Conservation (phyloP, 2,888 invertebrate species). For the Carabus problematicus region DNA sequence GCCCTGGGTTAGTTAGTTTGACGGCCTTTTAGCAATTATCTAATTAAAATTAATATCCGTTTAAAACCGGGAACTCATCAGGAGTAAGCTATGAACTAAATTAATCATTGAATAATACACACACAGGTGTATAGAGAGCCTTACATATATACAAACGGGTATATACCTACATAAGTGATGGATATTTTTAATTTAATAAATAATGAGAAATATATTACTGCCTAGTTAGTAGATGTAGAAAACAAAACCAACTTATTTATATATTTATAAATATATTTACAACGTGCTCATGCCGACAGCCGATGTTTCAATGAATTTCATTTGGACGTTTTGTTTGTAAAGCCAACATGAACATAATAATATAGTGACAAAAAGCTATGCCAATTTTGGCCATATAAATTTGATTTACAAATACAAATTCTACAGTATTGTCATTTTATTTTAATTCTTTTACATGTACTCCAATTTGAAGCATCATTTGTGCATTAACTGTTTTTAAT, state of each 20-base stretch:
- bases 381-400: too few species aligned
- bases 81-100: constrained; percentile 50
- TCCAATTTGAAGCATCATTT: constrained; percentile 1
- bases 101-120: constrained; percentile 52
- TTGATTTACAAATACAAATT: too few species aligned
- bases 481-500: too few species aligned
- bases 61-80: constrained; percentile 59
- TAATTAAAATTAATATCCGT: constrained; percentile 60
- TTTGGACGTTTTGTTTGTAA: too few species aligned
- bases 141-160: neutral
- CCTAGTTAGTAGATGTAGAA: constrained; percentile 58
- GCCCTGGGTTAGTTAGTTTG: constrained; percentile 50
- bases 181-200: constrained; percentile 61
- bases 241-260: constrained; percentile 44
- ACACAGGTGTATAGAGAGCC: neutral
- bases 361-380: too few species aligned
- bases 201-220: constrained; percentile 58
- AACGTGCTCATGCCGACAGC: too few species aligned
- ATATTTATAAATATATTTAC: too few species aligned
- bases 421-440: neutral
- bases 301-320: too few species aligned
- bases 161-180: constrained; percentile 50
- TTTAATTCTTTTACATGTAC: constrained; percentile 7
- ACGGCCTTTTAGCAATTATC: constrained; percentile 60
- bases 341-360: too few species aligned